Conservation (phyloP, 2,888 invertebrate species). For the Folsomia manolachei region DNA sequence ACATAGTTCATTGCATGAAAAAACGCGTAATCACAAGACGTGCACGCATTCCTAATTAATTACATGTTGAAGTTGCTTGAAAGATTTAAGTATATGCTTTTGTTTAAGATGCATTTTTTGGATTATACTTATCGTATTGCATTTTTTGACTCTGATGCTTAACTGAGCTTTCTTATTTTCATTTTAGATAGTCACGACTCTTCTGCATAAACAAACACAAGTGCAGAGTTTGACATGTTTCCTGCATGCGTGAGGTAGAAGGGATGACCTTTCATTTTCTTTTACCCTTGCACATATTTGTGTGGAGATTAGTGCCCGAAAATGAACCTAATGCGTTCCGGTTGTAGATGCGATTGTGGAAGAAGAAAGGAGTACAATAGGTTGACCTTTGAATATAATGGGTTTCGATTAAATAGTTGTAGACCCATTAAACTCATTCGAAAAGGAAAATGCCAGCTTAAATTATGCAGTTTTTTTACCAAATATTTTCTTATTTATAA, state of each 20-base stretch:
- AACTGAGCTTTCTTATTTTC: too few species aligned
- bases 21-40: neutral
- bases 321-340: neutral
- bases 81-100: too few species aligned
- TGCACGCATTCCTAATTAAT: neutral
- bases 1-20: neutral
- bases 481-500: too few species aligned
- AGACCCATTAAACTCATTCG: neutral
- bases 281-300: neutral
- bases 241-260: neutral
- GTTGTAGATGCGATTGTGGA: neutral
- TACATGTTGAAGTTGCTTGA: constrained; percentile 1
- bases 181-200: too few species aligned
- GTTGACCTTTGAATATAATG: constrained; percentile 1
- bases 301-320: neutral
- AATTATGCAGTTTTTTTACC: too few species aligned
- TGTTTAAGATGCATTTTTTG: too few species aligned
- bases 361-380: neutral
- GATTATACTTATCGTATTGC: too few species aligned
- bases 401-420: constrained; percentile 27
- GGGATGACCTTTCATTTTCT: neutral
- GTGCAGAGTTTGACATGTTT: too few species aligned
- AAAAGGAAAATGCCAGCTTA: neutral
- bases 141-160: too few species aligned
- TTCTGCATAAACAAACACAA: too few species aligned